phyloP scores from a whole-genome alignment of 1,140 invertebrate species.

The Hestina assimilis region DNA sequence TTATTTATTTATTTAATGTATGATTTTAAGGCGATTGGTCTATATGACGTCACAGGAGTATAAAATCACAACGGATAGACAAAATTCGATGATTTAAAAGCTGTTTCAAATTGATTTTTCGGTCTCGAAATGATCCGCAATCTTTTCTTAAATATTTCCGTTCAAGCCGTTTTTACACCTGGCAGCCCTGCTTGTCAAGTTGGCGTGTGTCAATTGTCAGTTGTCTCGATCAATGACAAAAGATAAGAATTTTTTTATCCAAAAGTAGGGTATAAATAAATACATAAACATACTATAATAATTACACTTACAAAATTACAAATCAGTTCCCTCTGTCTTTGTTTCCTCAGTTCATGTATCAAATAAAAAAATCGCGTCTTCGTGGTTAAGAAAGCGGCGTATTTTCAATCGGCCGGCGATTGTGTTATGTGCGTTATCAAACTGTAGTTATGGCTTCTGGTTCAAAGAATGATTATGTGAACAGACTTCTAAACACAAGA shows the following conservation, averaged over 20 bases:
- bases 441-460: constrained; percentile 59
- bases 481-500: constrained; percentile 56
- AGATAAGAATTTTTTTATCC: constrained; percentile 12
- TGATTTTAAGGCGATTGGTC: too few relatives aligned
- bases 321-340: constrained; percentile 3
- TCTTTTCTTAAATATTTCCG: too few relatives aligned
- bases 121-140: too few relatives aligned
- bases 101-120: too few relatives aligned
- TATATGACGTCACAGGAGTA: too few relatives aligned
- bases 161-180: too few relatives aligned
- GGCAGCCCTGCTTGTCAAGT: too few relatives aligned
- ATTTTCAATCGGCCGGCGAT: constrained; percentile 29
- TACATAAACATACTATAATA: constrained; percentile 15
- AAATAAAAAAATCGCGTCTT: not conserved
- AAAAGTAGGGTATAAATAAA: constrained; percentile 11
- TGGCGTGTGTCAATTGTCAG: constrained; percentile 8
- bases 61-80: too few relatives aligned
- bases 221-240: not conserved
- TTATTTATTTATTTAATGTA: too few relatives aligned
- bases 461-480: constrained; percentile 66
- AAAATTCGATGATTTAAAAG: too few relatives aligned
- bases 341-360: constrained; percentile 7
- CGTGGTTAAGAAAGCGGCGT: not conserved
- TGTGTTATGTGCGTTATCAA: constrained; percentile 40
- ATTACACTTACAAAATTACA: constrained; percentile 3